Percentiles rank a stretch among this genome's conserved stretches.
Evolutionary conservation across 2,888 invertebrate species (phyloP).

Genomic region (Blomia tropicalis): DNA sequence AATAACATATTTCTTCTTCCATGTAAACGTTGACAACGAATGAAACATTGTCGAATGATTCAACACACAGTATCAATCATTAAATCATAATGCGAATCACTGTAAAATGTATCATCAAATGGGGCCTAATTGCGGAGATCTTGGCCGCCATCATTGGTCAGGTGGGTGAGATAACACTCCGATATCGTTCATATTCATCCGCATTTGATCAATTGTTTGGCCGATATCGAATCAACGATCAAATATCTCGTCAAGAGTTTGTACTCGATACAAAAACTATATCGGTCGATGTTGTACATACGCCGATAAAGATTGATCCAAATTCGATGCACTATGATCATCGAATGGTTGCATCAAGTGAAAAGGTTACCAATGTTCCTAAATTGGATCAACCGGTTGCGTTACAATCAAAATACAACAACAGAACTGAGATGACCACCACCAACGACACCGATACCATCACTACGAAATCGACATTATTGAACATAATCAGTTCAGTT

Average conservation of each 20-base stretch:
- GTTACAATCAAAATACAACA: neutral
- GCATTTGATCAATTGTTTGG: constrained; percentile 7
- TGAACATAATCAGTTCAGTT: neutral
- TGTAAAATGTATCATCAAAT: constrained; percentile 22
- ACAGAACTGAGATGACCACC: neutral
- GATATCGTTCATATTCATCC: neutral
- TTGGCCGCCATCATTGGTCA: constrained; percentile 15
- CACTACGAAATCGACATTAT: neutral
- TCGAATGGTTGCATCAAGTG: neutral
- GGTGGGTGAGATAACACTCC: constrained; percentile 15
- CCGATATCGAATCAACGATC: neutral
- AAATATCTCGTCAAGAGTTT: neutral
- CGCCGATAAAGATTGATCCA: neutral
- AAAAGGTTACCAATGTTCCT: neutral
- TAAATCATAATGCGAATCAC: constrained; percentile 1
- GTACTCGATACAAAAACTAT: neutral
- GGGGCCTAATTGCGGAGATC: constrained; percentile 13
- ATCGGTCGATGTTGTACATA: no score
- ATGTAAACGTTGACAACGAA: no score
- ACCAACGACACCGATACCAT: no score
- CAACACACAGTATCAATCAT: no score
- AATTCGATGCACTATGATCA: neutral
- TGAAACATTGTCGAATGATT: no score
- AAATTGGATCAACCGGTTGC: neutral
- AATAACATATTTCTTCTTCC: no score